These are phyloP conservation scores for Rhagonycha fulva DNA, from an alignment of 2,888 invertebrate genomes.

Conservation along the genomic window DNA sequence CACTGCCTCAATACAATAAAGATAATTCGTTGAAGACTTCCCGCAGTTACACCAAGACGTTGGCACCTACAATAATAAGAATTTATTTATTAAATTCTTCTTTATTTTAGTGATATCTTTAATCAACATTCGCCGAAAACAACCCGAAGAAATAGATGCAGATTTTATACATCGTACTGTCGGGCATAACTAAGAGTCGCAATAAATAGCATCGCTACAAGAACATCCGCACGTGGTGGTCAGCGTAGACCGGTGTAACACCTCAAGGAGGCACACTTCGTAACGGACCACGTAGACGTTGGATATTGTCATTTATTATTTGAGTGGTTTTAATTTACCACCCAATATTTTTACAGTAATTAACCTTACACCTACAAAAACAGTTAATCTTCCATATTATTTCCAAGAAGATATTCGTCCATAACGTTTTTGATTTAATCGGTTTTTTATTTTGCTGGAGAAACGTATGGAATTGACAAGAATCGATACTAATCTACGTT, in stretches of 20 bases:
- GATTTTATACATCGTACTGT: constrained; percentile 32
- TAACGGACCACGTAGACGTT: constrained; percentile 28
- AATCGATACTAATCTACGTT: constrained; percentile 35
- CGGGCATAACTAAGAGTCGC: constrained; percentile 27
- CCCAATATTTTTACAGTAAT: background rate
- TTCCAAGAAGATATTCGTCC: constrained; percentile 6
- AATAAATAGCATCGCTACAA: constrained; percentile 22
- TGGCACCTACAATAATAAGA: constrained; percentile 30
- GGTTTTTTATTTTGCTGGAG: constrained; percentile 13
- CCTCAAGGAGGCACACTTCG: constrained; percentile 29
- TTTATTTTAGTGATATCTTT: constrained; percentile 39
- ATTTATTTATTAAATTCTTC: constrained; percentile 35
- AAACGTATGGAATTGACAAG: constrained; percentile 33
- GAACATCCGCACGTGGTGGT: constrained; percentile 29
- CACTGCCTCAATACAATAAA: constrained; percentile 29
- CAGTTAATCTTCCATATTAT: background rate
- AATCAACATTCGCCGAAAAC: constrained; percentile 37
- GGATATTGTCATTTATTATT: background rate
- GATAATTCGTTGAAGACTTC: constrained; percentile 31
- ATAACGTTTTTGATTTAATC: background rate
- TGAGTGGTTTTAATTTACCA: background rate
- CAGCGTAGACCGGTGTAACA: constrained; percentile 19
- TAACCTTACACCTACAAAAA: background rate
- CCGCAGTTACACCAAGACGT: constrained; percentile 22
- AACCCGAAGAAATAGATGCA: constrained; percentile 30